phyloP scores from a whole-genome alignment of 2,888 invertebrate genomes.

The Cremastobaeus sp. region DNA sequence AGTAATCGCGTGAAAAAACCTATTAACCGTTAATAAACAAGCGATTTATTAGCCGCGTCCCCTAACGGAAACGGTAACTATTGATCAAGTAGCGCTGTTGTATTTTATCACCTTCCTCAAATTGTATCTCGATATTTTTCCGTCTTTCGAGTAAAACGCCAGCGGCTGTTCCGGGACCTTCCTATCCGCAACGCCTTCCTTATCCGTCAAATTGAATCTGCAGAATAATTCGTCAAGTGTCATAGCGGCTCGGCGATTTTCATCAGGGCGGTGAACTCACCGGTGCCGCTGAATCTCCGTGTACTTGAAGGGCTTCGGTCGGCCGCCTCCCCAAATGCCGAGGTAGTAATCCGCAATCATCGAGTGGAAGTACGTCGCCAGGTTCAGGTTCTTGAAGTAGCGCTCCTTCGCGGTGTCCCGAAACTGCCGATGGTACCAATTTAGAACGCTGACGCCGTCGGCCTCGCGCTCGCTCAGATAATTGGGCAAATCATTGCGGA shows the following conservation, averaged over 20 bases:
- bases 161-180: constrained; percentile 97
- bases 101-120: constrained; percentile 87
- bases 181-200: constrained; percentile 92
- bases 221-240: constrained; percentile 56
- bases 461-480: constrained; percentile 98
- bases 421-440: constrained; percentile 99
- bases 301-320: constrained; percentile 96
- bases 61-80: constrained; percentile 19
- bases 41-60: constrained; percentile 8
- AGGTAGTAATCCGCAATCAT: constrained; percentile 98
- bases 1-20: constrained; percentile 21
- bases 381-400: constrained; percentile 98
- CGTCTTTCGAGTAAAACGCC: constrained; percentile 94
- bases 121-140: constrained; percentile 93
- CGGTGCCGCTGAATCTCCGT: constrained; percentile 97
- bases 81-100: constrained; percentile 20
- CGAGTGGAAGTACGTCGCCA: constrained; percentile 97
- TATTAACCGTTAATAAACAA: constrained; percentile 29
- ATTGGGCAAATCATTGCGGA: constrained; percentile 96
- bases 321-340: constrained; percentile 97
- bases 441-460: constrained; percentile 97
- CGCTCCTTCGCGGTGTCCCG: constrained; percentile 94
- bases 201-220: constrained; percentile 89
- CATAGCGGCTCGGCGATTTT: constrained; percentile 11
- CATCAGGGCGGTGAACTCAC: constrained; percentile 63